A percentile compares a stretch with the other conserved stretches of the same genome.
These are phyloP conservation scores for Mellilla xanthometata DNA, from an alignment of 2,888 invertebrate species.

Conservation along the genomic window DNA sequence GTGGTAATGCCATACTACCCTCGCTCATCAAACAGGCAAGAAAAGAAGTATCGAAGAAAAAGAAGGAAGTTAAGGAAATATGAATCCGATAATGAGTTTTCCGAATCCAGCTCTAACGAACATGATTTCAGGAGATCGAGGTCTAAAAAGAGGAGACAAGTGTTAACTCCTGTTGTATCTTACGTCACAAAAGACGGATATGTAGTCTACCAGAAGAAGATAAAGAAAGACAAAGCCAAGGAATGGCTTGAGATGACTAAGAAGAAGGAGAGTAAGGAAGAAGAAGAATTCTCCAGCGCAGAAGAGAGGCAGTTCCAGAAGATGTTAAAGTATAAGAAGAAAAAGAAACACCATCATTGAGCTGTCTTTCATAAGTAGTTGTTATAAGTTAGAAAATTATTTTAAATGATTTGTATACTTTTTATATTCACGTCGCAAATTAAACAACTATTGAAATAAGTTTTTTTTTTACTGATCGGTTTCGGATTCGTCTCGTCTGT, in stretches of 20 bases:
- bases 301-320: slow-evolving; percentile 20
- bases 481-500: no score
- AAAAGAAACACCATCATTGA: slow-evolving; percentile 9
- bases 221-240: slow-evolving; percentile 60
- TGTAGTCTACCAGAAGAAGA: slow-evolving; percentile 68
- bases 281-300: slow-evolving; percentile 12
- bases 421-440: no score
- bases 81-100: slow-evolving; percentile 18
- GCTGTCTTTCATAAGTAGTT: slow-evolving; percentile 8
- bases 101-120: slow-evolving; percentile 34
- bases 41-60: slow-evolving; percentile 27
- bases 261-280: slow-evolving; percentile 15
- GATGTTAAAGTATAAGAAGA: slow-evolving; percentile 21
- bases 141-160: slow-evolving; percentile 39
- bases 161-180: slow-evolving; percentile 67
- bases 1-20: slow-evolving; percentile 66
- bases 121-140: slow-evolving; percentile 21
- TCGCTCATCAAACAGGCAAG: slow-evolving; percentile 38
- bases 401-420: no score
- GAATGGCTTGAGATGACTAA: slow-evolving; percentile 55
- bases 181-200: slow-evolving; percentile 68
- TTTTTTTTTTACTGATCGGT: no score
- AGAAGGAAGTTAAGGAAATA: slow-evolving; percentile 32
- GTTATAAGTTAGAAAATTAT: no score
- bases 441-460: no score